Percentiles rank a stretch among this genome's conserved stretches.
phyloP scores from a whole-genome alignment of 2,113 vertebrate genomes.

The Echinops telfairi region DNA sequence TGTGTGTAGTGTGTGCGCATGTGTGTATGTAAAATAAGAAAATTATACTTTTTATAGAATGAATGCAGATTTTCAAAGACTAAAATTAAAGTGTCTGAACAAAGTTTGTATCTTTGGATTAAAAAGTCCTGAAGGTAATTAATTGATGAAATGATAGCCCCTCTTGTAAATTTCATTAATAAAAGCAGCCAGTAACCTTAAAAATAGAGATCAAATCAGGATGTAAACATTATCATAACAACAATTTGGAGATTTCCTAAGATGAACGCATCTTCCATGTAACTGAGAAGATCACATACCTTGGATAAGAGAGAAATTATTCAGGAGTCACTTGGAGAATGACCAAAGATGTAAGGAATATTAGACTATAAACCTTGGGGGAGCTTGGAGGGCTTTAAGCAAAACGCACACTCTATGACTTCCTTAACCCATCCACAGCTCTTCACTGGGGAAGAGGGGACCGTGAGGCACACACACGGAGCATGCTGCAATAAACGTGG shows the following conservation, averaged over 20 bases:
- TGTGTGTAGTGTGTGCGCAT: too few species aligned
- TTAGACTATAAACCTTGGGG: background rate
- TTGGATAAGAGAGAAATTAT: conserved; percentile 29
- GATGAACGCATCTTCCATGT: background rate
- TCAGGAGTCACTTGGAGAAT: background rate
- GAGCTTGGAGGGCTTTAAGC: background rate
- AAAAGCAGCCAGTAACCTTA: background rate
- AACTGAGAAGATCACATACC: conserved; percentile 30
- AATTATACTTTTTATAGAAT: conserved; percentile 27
- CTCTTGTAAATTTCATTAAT: conserved; percentile 38
- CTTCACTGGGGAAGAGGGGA: background rate
- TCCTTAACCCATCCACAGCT: background rate
- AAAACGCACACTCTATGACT: conserved; percentile 10
- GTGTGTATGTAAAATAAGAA: conserved; percentile 66
- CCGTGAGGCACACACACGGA: background rate
- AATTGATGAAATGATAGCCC: conserved; percentile 16
- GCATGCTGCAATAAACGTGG: conserved; percentile 47
- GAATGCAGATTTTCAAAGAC: conserved; percentile 57
- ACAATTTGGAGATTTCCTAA: background rate
- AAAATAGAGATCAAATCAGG: conserved; percentile 15
- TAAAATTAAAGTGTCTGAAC: background rate
- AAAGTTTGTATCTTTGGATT: conserved; percentile 53
- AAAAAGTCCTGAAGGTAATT: conserved; percentile 38
- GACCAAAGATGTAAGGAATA: conserved; percentile 20
- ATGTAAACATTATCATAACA: conserved; percentile 14